Evolutionary conservation across 2,113 vertebrate genomes (phyloP), one percentile per base, ranked within the genome.

Genomic region (Nycticebus coucang): DNA sequence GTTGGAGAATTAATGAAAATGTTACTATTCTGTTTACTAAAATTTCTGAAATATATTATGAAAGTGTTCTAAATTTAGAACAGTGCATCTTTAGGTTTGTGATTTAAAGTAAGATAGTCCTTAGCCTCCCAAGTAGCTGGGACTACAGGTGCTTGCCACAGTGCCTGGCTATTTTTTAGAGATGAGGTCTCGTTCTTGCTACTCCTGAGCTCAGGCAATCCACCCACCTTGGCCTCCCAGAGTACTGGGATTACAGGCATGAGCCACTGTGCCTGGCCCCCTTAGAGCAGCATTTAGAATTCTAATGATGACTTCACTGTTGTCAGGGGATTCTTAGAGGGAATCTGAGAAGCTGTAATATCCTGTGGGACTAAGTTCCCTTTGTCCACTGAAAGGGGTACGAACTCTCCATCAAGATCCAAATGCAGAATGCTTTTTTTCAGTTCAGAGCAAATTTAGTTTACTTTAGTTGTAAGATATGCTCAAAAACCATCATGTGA

Each of bases 241-340:
- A 50, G 45, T 9, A 50, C 45, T 50, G 45, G 45, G 45, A 50
- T 50, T 50, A 50, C 8, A 50, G 45, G 45, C 45, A 9, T 50
- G 45, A 50, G 7, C 45, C 45, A 50, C 45, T 50, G 45, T 50
- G 45, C 45, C 45, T 50, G 10, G 10, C 45, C 10, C 8, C 45
- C 45, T 85, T 90, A 92, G 18, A 82, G 74, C 50, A 91, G 53
- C 19, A 28, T 93, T 96, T 88, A 66, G 60, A 88, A 84, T 92
- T 93, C 33, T 84, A 88, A 95, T 94, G 83, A 57, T 55, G 78
- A 96, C 68, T 75, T 95, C 79, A 28, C 37, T 77, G 7, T 91
- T 96, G 83, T 57, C 64, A 78, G 37, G 60, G 37, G 53, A 26
- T 79, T 50, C 87, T 53, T 57, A 74, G 78, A 80, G 87, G 45